Evolutionary conservation across 2,888 invertebrate genomes (phyloP).

Genomic region (Diaperis boleti): DNA sequence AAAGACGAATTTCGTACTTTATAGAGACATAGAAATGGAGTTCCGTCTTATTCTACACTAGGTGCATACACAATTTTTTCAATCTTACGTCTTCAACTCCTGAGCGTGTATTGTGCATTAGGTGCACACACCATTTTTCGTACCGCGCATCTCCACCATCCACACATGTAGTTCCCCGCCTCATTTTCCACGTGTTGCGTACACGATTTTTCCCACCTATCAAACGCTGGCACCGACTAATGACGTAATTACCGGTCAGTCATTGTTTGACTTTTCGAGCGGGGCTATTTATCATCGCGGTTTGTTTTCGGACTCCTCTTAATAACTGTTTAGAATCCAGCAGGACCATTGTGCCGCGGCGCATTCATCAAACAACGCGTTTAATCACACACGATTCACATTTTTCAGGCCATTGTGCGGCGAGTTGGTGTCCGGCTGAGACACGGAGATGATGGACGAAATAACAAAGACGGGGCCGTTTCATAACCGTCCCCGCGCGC

Average conservation of each 20-base stretch:
- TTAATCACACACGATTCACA: constrained; percentile 36
- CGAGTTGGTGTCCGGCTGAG: constrained; percentile 6
- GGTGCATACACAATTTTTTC: too few relatives aligned
- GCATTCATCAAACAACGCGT: constrained; percentile 38
- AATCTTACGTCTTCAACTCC: too few relatives aligned
- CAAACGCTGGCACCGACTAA: constrained; percentile 59
- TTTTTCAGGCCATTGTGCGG: constrained; percentile 30
- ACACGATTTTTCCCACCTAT: too few relatives aligned
- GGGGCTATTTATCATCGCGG: constrained; percentile 54
- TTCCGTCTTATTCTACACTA: too few relatives aligned
- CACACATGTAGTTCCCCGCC: too few relatives aligned
- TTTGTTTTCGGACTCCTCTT: constrained; percentile 38
- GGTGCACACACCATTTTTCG: too few relatives aligned
- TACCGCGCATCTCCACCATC: too few relatives aligned
- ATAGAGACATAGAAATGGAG: too few relatives aligned
- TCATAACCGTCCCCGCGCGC: constrained; percentile 28
- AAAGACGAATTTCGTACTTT: too few relatives aligned
- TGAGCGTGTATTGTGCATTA: too few relatives aligned
- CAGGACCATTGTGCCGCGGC: constrained; percentile 24
- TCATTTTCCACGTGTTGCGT: too few relatives aligned
- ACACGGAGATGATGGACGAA: constrained; percentile 30
- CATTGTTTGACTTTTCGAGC: constrained; percentile 57
- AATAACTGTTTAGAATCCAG: constrained; percentile 39
- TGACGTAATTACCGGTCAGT: constrained; percentile 58
- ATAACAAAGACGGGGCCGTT: constrained; percentile 40